These are phyloP conservation scores for Notarius quadriscutis DNA, from an alignment of 2,113 vertebrate species.

Conservation along the genomic window DNA sequence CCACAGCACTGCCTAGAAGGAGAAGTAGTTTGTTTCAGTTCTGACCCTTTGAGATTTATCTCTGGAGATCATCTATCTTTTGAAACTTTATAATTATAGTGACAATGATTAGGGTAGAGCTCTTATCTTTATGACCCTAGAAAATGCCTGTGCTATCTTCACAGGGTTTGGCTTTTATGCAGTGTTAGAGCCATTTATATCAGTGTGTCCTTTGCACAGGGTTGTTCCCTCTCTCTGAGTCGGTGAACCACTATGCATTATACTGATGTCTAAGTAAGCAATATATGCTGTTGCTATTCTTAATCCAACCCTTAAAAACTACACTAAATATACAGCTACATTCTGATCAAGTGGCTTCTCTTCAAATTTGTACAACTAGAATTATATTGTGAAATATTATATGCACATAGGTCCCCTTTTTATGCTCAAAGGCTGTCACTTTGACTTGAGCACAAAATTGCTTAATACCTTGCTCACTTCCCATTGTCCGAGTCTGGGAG, in stretches of 20 bases:
- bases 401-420: neutral
- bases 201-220: constrained; percentile 34
- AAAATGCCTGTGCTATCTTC: neutral
- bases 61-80: neutral
- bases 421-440: neutral
- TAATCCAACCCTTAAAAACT: neutral
- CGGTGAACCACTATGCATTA: neutral
- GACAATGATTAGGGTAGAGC: neutral
- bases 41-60: neutral
- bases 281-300: neutral
- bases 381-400: neutral
- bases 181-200: constrained; percentile 3
- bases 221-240: neutral
- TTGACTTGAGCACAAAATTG: neutral
- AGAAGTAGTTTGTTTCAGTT: constrained; percentile 40
- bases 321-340: neutral
- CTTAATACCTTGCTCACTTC: neutral
- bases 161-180: neutral
- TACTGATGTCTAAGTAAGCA: neutral
- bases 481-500: neutral
- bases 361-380: neutral
- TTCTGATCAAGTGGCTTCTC: neutral
- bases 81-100: constrained; percentile 4
- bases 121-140: constrained; percentile 15
- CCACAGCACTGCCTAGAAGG: neutral